Base-by-base conservation (phyloP, 2,888 invertebrate species). In the Hemicrepidius hirtus region DNA sequence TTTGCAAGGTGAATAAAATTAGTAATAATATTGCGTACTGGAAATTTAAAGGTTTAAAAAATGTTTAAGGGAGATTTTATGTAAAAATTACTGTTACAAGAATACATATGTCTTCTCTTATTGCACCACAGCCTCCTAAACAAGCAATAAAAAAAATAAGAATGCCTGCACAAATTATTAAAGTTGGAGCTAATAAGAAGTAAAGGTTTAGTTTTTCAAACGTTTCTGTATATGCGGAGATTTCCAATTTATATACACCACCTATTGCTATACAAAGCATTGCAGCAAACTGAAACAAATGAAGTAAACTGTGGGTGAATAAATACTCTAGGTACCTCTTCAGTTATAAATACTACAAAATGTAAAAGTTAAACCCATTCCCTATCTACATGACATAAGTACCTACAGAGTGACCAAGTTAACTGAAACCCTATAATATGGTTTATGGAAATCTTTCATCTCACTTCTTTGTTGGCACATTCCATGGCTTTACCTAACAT, bases 161-260 rank as follows among this genome's bases (percentile, higher is more conserved):
- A 10, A 90, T 88, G 12, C 94, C 94, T 75, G 94, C 85, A 69
- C 92, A 86, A 74, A 94, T 92, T 79, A 93, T 88, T 44, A 90
- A 82, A 82, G 93, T 88, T 0, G 94, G 91, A 0, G 92, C 89
- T 41, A 91, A 87, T 18, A 20, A 18, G n/a, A 49, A 49, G 2
- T 41, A 10, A 5, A 12, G 12, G 9, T 89, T 83, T 66, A 90
- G 85, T 6, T 60, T 16, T 9, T 64, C 68, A 12, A 88, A 85
- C 1, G 83, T 81, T 49, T 77, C 75, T 50, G 88, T 85, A 73
- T 90, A 83, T 59, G 88, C 85, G 64, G 87, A 83, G 75, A 87
- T 87, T 76, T 90, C 85, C 67, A 87, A 83, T 46, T 87, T 84
- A 85, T 90, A 87, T 82, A 90, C 88, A 46, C 90, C 84, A 60